Percentiles rank a stretch among this genome's conserved stretches.
These are phyloP conservation scores for Lerema accius DNA, from an alignment of 1,140 invertebrate species.

Conservation along the genomic window DNA sequence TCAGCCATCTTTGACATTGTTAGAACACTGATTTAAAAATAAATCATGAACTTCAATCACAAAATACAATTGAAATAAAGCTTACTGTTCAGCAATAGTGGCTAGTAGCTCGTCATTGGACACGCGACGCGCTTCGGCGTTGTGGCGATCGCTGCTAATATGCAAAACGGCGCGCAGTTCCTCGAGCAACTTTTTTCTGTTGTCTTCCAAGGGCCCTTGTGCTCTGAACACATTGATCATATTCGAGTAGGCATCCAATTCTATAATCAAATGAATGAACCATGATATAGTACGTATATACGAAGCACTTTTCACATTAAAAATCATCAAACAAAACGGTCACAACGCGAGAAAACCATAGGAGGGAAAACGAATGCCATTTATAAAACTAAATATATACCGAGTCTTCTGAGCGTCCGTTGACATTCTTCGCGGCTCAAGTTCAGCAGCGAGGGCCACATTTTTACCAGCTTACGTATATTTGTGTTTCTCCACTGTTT, in stretches of 20 bases:
- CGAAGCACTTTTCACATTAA: conserved; percentile 30
- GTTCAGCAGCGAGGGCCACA: conserved; percentile 79
- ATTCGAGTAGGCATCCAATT: conserved; percentile 95
- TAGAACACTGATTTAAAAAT: conserved; percentile 60
- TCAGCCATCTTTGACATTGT: conserved; percentile 70
- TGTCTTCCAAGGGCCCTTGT: conserved; percentile 92
- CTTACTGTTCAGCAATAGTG: conserved; percentile 94
- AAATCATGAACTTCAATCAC: conserved; percentile 52
- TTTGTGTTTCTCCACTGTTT: conserved; percentile 60
- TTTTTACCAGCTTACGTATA: conserved; percentile 51
- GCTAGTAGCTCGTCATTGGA: conserved; percentile 95
- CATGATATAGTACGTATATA: conserved; percentile 41
- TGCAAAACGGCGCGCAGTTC: conserved; percentile 92
- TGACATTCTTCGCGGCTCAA: conserved; percentile 91
- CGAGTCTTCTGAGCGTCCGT: conserved; percentile 91
- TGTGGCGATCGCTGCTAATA: conserved; percentile 94
- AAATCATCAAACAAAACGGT: conserved; percentile 43
- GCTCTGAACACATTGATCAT: conserved; percentile 95
- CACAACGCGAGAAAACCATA: conserved; percentile 67
- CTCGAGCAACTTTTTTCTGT: conserved; percentile 92
- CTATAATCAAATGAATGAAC: conserved; percentile 82
- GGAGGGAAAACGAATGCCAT: conserved; percentile 81
- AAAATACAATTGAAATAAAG: conserved; percentile 47
- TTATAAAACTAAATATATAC: conserved; percentile 84
- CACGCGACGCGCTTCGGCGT: conserved; percentile 94